phyloP scores from a whole-genome alignment of 2,888 invertebrate species.

The Sminthurides aquaticus region DNA sequence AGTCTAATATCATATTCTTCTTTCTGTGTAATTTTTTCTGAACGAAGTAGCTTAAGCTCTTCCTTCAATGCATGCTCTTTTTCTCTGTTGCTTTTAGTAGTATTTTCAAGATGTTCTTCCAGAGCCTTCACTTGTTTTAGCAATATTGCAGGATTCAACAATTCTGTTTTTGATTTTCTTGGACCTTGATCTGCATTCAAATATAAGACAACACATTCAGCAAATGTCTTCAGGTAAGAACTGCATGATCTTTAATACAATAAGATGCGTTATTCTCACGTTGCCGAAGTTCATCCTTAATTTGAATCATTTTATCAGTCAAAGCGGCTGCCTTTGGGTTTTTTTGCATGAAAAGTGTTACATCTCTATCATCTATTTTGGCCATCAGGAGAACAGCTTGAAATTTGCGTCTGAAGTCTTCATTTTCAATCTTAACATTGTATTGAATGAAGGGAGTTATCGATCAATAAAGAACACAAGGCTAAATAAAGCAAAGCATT shows the following conservation, averaged over 20 bases:
- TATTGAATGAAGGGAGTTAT: too few species aligned
- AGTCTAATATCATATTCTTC: conserved; percentile 13
- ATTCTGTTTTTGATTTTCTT: conserved; percentile 16
- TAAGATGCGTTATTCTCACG: conserved; percentile 24
- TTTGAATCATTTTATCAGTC: conserved; percentile 26
- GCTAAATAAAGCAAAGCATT: too few species aligned
- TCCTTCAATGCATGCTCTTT: conserved; percentile 15
- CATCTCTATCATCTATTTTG: conserved; percentile 34
- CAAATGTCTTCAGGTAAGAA: background rate
- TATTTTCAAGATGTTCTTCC: conserved; percentile 23
- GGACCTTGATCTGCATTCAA: conserved; percentile 6
- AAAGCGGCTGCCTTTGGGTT: conserved; percentile 34
- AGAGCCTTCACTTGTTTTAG: conserved; percentile 23
- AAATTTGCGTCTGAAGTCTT: conserved; percentile 32
- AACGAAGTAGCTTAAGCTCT: conserved; percentile 5
- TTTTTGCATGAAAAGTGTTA: conserved; percentile 34
- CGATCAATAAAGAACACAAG: too few species aligned
- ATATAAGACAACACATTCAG: background rate
- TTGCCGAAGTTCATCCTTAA: conserved; percentile 25
- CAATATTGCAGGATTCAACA: conserved; percentile 29
- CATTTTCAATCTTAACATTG: conserved; percentile 25
- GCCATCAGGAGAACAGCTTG: conserved; percentile 33
- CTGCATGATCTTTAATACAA: background rate
- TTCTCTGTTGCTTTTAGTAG: conserved; percentile 10
- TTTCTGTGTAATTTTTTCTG: conserved; percentile 8